Base-by-base conservation (phyloP, 2,888 invertebrate species). In the Drosophila setosimentum region DNA sequence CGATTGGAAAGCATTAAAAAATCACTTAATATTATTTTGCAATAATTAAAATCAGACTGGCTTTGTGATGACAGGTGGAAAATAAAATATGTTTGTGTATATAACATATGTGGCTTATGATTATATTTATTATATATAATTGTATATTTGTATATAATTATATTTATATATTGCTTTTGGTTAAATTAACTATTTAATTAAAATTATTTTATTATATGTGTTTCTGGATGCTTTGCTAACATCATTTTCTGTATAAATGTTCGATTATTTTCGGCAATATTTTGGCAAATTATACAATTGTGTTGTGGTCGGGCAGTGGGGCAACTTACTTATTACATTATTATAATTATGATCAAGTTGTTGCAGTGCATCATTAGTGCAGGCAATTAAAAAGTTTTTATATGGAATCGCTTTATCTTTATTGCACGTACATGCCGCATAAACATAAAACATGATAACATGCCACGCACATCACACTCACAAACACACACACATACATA, bases 291-390 rank as follows among this genome's bases (percentile, higher is more conserved):
- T 66, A 73, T 73, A 35, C 68, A 35, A 27, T n/a, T 49, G 42
- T 35, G 35, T 24, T 58, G 32, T 37, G 65, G 27, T 33, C 50
- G 51, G 59, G 53, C 60, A 67, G 80, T 82, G 66, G 61, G 51
- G 65, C 57, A 78, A 78, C 77, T 80, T 71, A 76, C 84, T 82
- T 61, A 73, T 60, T 24, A 58, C 33, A 58, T 49, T 27, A 69
- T 80, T 59, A 69, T 66, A 68, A 77, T 81, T 77, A 87, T 78
- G 85, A 82, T 87, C 89, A 86, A 82, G 89, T 89, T 87, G 78
- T 84, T 89, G 87, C 87, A 90, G 82, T 87, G 90, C 87, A 90
- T 87, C 90, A 87, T 90, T 87, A 87, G 90, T 88, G 89, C 90
- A 82, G 87, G 89, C 87, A 87, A 87, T 87, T 87, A 90, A 89